phyloP scores from a whole-genome alignment of 1,140 invertebrate genomes.

The Theocolax elegans region DNA sequence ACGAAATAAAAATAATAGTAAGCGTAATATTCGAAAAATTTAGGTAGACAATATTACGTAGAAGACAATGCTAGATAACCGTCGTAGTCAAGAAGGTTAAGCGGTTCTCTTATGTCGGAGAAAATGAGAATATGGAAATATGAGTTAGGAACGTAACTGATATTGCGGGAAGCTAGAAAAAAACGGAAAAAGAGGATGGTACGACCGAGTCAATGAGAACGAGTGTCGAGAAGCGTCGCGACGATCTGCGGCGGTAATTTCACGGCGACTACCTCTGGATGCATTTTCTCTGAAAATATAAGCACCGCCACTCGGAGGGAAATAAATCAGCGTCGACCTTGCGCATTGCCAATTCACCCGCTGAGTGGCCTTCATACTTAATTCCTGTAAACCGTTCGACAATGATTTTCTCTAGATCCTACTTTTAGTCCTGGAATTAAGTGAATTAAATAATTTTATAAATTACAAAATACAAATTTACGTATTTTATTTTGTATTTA shows the following conservation, averaged over 20 bases:
- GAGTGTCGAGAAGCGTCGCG: slow-evolving; percentile 41
- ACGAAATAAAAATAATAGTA: no score
- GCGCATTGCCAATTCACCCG: not conserved
- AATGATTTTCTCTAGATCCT: slow-evolving; percentile 24
- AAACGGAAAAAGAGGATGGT: not conserved
- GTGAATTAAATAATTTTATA: not conserved
- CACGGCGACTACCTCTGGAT: slow-evolving; percentile 51
- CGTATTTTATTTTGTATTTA: no score
- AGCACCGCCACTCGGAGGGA: slow-evolving; percentile 29
- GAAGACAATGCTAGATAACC: no score
- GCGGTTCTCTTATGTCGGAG: not conserved
- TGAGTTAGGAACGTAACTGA: not conserved
- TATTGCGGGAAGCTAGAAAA: not conserved
- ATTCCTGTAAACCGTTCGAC: slow-evolving; percentile 16
- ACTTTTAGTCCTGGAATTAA: no score
- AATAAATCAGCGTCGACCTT: slow-evolving; percentile 42
- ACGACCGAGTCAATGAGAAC: not conserved
- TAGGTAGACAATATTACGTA: no score
- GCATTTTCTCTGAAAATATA: slow-evolving; percentile 47
- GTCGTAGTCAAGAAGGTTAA: not conserved
- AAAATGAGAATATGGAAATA: slow-evolving; percentile 15
- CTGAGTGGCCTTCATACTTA: slow-evolving; percentile 25
- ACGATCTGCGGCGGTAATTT: slow-evolving; percentile 52
- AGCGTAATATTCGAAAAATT: no score
- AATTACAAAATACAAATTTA: no score